These are phyloP conservation scores for Myathropa florea DNA, from an alignment of 2,888 invertebrate genomes.

Conservation along the genomic window DNA sequence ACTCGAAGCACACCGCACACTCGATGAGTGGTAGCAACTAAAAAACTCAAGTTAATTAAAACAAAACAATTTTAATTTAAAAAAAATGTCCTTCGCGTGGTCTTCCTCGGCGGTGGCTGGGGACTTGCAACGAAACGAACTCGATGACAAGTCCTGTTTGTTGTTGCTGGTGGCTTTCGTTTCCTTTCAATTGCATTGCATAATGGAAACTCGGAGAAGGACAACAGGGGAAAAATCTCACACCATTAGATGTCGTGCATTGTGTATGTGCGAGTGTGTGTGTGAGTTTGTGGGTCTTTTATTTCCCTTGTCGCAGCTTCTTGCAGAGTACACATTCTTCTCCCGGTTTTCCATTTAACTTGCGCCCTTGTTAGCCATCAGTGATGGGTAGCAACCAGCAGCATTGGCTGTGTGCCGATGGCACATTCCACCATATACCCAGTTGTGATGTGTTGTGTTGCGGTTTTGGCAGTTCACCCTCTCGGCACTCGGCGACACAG, in stretches of 20 bases:
- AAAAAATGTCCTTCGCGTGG: conserved; percentile 26
- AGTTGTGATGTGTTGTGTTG: neutral
- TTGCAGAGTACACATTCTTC: conserved; percentile 8
- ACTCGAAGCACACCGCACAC: neutral
- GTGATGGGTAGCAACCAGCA: neutral
- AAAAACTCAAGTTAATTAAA: conserved; percentile 46
- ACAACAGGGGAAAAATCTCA: neutral
- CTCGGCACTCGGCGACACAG: neutral
- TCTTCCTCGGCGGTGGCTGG: neutral
- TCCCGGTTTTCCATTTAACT: neutral
- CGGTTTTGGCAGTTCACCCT: neutral
- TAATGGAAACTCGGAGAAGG: conserved; percentile 6
- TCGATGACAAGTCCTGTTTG: conserved; percentile 19
- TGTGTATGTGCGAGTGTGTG: neutral
- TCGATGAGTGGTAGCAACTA: conserved; percentile 11
- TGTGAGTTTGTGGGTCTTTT: neutral
- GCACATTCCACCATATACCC: neutral
- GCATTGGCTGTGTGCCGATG: neutral
- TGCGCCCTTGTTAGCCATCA: neutral
- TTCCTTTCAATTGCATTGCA: conserved; percentile 6
- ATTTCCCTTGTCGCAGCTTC: conserved; percentile 14
- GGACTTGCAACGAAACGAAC: neutral
- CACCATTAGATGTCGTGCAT: neutral
- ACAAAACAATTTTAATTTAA: conserved; percentile 48
- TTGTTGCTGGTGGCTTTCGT: neutral